phyloP scores from a whole-genome alignment of 2,888 invertebrate genomes.

The Corbicula japonica region DNA sequence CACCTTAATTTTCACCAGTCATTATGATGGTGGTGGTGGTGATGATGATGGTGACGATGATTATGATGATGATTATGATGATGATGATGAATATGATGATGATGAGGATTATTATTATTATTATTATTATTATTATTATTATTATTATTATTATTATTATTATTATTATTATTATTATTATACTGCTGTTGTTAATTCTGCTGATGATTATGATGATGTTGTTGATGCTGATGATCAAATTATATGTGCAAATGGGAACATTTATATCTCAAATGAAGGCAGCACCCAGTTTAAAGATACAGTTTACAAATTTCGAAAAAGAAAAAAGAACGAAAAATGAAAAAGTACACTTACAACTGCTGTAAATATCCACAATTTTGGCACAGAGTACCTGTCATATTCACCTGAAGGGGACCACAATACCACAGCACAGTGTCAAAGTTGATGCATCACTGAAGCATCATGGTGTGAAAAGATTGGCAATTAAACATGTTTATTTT shows the following conservation, averaged over 20 bases:
- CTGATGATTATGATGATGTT: constrained; percentile 2
- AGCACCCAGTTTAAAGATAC: background rate
- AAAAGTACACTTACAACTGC: background rate
- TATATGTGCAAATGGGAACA: background rate
- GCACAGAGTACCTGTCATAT: background rate
- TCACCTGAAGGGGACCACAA: background rate
- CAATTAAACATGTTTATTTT: constrained; percentile 23
- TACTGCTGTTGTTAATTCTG: background rate
- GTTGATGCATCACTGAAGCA: background rate
- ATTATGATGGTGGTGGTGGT: constrained; percentile 6
- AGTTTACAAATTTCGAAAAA: background rate
- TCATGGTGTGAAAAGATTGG: background rate
- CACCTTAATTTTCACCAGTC: no score
- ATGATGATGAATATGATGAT: background rate
- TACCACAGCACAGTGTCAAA: background rate
- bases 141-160: background rate
- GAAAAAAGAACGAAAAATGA: background rate
- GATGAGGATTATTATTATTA: background rate
- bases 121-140: background rate
- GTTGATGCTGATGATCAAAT: background rate
- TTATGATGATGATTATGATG: constrained; percentile 3
- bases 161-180: background rate
- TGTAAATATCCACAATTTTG: constrained; percentile 6
- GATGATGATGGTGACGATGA: background rate
- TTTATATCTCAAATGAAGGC: background rate